These are phyloP conservation scores for Rhagoletis pomonella DNA, from an alignment of 1,140 invertebrate species.

Conservation along the genomic window DNA sequence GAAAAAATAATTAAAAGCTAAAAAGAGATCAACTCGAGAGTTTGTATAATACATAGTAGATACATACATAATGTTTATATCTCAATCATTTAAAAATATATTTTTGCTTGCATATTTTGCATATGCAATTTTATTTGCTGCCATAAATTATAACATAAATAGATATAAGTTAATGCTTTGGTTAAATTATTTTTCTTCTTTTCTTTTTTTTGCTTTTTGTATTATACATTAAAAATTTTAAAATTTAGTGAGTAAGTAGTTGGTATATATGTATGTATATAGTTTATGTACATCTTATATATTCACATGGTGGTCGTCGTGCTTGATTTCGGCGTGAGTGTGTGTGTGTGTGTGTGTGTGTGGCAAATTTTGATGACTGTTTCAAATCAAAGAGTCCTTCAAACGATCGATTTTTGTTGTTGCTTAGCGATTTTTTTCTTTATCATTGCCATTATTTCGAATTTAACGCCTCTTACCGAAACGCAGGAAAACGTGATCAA, in stretches of 20 bases:
- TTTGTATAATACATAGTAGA: slow-evolving; percentile 52
- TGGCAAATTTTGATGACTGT: not conserved
- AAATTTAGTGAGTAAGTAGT: not conserved
- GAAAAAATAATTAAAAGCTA: slow-evolving; percentile 36
- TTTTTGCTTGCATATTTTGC: too few species aligned
- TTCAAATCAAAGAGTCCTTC: slow-evolving; percentile 4
- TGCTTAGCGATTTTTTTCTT: not conserved
- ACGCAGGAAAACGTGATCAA: slow-evolving; percentile 85
- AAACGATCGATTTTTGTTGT: not conserved
- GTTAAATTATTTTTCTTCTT: slow-evolving; percentile 32
- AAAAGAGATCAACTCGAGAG: slow-evolving; percentile 57
- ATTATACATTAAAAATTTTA: too few species aligned
- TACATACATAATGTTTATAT: slow-evolving; percentile 45
- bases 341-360: slow-evolving; percentile 4
- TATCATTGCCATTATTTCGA: not conserved
- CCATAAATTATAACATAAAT: not conserved
- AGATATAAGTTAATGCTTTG: not conserved
- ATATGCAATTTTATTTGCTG: not conserved
- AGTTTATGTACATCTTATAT: not conserved
- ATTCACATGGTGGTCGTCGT: slow-evolving; percentile 44
- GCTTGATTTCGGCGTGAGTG: too few species aligned
- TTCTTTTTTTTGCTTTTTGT: too few species aligned
- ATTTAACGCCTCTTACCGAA: slow-evolving; percentile 79
- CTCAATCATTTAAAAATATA: not conserved
- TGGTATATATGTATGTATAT: not conserved